A percentile compares a stretch with the other conserved stretches of the same genome.
Evolutionary conservation across 2,888 invertebrate species (phyloP).

Genomic region (Drosophila borealis): DNA sequence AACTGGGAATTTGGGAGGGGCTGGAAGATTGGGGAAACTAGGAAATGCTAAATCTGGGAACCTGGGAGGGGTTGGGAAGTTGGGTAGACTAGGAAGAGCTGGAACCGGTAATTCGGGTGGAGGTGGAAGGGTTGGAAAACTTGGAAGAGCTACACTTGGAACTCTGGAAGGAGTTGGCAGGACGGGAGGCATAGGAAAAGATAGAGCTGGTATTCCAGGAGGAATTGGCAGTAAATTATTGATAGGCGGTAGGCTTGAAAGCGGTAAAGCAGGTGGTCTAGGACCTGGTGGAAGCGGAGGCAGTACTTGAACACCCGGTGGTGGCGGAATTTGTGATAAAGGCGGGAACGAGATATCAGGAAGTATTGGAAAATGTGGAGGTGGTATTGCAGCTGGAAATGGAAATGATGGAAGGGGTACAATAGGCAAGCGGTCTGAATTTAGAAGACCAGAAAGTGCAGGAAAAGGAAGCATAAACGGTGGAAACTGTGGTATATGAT

Average conservation of each 20-base stretch:
- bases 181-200: background rate
- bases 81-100: background rate
- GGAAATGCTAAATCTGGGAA: background rate
- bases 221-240: background rate
- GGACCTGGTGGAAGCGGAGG: too few relatives aligned
- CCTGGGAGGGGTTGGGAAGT: background rate
- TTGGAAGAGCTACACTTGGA: background rate
- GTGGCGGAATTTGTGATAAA: background rate
- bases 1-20: background rate
- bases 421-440: background rate
- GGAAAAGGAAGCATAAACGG: background rate
- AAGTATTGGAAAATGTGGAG: background rate
- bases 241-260: too few relatives aligned
- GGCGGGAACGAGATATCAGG: background rate
- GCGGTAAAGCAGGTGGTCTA: too few relatives aligned
- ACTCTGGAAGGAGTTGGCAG: background rate
- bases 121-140: background rate
- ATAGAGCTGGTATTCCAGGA: background rate
- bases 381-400: background rate
- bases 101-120: background rate
- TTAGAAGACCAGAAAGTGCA: background rate
- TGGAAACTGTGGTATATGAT: background rate
- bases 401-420: background rate
- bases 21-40: background rate
- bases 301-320: background rate